A percentile compares a stretch with the other conserved stretches of the same genome.
Evolutionary conservation across 2,888 invertebrate genomes (phyloP).

Genomic region (Napeogenes inachia): DNA sequence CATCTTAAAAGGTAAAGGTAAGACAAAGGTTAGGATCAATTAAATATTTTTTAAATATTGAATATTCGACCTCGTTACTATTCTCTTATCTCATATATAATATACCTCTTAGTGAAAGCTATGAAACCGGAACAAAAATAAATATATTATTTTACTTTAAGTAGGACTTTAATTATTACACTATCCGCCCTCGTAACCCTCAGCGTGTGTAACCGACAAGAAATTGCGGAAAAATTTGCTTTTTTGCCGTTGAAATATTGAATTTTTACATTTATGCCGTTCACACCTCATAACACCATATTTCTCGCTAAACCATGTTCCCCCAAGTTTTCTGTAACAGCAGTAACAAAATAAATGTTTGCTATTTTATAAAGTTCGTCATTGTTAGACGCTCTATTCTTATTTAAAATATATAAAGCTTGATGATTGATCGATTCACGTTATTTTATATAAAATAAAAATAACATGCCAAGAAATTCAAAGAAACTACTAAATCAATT

Average conservation of each 20-base stretch:
- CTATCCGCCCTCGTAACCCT: constrained; percentile 38
- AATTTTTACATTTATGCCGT: constrained; percentile 77
- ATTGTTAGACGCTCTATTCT: constrained; percentile 12
- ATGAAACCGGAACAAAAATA: no score
- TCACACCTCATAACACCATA: constrained; percentile 78
- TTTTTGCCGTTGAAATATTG: constrained; percentile 67
- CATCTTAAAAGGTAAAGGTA: no score
- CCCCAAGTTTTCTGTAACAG: constrained; percentile 69
- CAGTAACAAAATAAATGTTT: constrained; percentile 74
- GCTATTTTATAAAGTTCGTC: constrained; percentile 63
- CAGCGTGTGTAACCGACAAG: constrained; percentile 56
- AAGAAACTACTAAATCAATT: constrained; percentile 32
- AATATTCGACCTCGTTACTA: no score
- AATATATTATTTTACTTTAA: no score
- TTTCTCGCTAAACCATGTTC: constrained; percentile 63
- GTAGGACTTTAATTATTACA: constrained; percentile 12
- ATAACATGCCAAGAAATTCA: constrained; percentile 7
- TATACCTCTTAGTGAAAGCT: no score
- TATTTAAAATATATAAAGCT: not conserved
- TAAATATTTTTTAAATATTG: no score
- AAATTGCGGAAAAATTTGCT: constrained; percentile 64
- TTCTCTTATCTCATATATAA: no score
- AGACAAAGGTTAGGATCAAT: no score
- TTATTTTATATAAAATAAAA: constrained; percentile 9
- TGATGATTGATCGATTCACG: not conserved